These are phyloP conservation scores for Saccopteryx leptura DNA, from an alignment of 2,113 vertebrate species.

Conservation along the genomic window DNA sequence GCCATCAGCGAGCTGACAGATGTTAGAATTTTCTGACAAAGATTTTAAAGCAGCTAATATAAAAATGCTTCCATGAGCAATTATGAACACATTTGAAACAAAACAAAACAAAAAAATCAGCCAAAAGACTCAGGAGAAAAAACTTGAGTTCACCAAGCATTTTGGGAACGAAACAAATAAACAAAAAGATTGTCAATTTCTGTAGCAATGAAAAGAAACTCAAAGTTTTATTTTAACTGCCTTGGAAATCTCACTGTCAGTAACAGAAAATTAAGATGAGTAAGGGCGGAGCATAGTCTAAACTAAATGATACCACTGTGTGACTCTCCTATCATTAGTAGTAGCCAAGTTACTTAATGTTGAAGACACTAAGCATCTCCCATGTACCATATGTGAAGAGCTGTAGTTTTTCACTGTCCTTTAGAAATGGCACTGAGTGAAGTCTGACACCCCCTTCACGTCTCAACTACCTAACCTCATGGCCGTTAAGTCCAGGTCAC, in stretches of 20 bases:
- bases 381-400: not conserved
- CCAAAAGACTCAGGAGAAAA: not conserved
- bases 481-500: not conserved
- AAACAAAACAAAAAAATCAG: not conserved
- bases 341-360: not conserved
- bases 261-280: not conserved
- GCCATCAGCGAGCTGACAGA: not conserved
- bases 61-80: conserved; percentile 21
- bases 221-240: not conserved
- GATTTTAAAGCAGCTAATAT: not conserved
- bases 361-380: not conserved
- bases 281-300: too few relatives aligned
- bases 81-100: not conserved
- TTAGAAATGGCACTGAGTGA: not conserved
- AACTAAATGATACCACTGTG: not conserved
- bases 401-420: not conserved
- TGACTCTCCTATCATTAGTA: not conserved
- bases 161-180: not conserved
- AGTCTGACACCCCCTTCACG: not conserved
- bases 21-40: not conserved
- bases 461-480: not conserved
- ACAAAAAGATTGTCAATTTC: not conserved
- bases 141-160: not conserved
- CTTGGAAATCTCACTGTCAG: not conserved
- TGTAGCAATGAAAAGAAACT: conserved; percentile 7